Base-by-base conservation (phyloP, 2,797 vertebrate genomes). In the Dendrocincla tyrannina region DNA sequence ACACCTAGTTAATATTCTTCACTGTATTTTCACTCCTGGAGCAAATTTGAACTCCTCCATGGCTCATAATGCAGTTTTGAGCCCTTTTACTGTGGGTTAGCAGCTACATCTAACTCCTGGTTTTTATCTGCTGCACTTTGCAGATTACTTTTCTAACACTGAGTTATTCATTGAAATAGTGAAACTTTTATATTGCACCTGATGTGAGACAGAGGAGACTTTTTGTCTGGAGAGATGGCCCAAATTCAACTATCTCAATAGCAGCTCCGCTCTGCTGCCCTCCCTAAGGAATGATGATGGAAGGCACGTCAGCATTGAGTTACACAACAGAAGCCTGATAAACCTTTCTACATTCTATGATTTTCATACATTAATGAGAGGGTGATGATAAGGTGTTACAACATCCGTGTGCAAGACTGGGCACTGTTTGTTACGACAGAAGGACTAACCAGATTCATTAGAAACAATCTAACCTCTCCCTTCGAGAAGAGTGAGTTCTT, bases 331-430 rank as follows among this genome's bases (percentile, higher is more conserved):
- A 62, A n/a, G 20, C 35, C 25, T 2, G n/a, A 95, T 88, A 93
- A 95, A 82, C 67, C 67, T 93, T 86, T 92, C 89, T 86, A 32
- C 60, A 6, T 89, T 80, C 79, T 67, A 5, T 75, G 64, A 53
- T 89, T 84, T 85, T 60, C 81, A 41, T 63, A 17, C 74, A 3
- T 13, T 97, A 97, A 97, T 97, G 88, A 95, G 80, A 85, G 59
- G 83, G 96, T 96, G 96, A 95, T 97, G 96, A 97, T 95, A 96
- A 93, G 80, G 68, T 79, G 55, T 97, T 92, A 91, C 84, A 60
- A 94, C 89, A 91, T 68, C 69, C 0, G 1, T 60, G 68, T 82
- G 89, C 86, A 95, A 95, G 94, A 90, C 91, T 85, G 85, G 91
- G 93, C 88, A 84, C 79, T 74, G 62, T 86, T 92, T 83, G 75